Evolutionary conservation across 2,888 invertebrate species (phyloP).

Genomic region (Dynastes tityus): DNA sequence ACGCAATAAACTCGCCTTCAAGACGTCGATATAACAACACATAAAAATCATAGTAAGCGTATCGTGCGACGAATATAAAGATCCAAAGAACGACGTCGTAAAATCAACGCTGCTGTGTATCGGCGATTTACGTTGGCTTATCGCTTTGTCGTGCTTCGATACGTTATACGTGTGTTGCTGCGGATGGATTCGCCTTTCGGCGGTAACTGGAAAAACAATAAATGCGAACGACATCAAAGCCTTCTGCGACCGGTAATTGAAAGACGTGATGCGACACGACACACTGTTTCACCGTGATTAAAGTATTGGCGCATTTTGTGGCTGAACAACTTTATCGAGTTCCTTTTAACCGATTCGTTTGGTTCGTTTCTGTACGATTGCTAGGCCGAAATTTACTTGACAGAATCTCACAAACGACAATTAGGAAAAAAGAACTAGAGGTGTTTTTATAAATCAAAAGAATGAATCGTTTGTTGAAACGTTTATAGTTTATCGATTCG

Average conservation of each 20-base stretch:
- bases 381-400: not conserved
- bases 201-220: slow-evolving; percentile 27
- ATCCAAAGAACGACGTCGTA: slow-evolving; percentile 36
- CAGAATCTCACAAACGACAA: not conserved
- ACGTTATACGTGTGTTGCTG: not conserved
- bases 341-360: not conserved
- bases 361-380: not conserved
- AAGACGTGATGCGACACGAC: slow-evolving; percentile 16
- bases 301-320: slow-evolving; percentile 9
- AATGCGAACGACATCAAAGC: slow-evolving; percentile 38
- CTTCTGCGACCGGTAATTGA: slow-evolving; percentile 23
- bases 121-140: slow-evolving; percentile 38
- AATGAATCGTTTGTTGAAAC: too few species aligned
- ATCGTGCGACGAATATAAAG: slow-evolving; percentile 21
- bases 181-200: not conserved
- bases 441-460: too few species aligned
- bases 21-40: slow-evolving; percentile 19
- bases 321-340: slow-evolving; percentile 2
- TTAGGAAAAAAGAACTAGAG: too few species aligned
- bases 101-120: slow-evolving; percentile 23
- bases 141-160: slow-evolving; percentile 9
- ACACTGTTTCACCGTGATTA: slow-evolving; percentile 5
- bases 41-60: slow-evolving; percentile 29
- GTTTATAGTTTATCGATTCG: too few species aligned
- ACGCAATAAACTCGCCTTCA: slow-evolving; percentile 23